These are phyloP conservation scores for Zophobas atratus DNA, from an alignment of 1,140 invertebrate genomes.

Conservation along the genomic window DNA sequence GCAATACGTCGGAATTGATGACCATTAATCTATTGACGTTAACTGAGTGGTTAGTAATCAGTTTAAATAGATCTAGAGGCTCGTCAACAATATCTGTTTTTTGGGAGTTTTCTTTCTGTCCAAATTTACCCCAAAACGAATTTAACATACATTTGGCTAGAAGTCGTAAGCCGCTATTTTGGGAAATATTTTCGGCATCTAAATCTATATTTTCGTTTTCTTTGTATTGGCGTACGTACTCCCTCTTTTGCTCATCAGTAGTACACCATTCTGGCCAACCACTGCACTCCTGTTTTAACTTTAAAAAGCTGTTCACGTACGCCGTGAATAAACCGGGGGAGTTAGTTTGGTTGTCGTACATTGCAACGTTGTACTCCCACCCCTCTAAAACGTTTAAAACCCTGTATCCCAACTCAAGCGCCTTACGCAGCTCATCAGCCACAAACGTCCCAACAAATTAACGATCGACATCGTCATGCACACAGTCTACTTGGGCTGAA, in stretches of 20 bases:
- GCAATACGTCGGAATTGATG: background rate
- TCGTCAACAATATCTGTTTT: constrained; percentile 43
- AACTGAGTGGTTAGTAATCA: constrained; percentile 8
- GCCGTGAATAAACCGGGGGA: background rate
- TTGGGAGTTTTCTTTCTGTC: constrained; percentile 29
- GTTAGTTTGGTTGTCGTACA: constrained; percentile 31
- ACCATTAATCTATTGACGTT: constrained; percentile 16
- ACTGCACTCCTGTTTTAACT: constrained; percentile 48
- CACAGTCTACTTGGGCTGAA: constrained; percentile 14
- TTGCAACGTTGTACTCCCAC: constrained; percentile 43
- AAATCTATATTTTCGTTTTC: background rate
- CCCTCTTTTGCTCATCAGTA: background rate
- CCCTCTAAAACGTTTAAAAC: constrained; percentile 48
- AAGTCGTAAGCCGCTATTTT: constrained; percentile 63
- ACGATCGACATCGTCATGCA: constrained; percentile 62
- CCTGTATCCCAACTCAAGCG: constrained; percentile 53
- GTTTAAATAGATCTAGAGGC: constrained; percentile 24
- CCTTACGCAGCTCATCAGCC: constrained; percentile 64
- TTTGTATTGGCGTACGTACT: background rate
- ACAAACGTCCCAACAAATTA: constrained; percentile 66
- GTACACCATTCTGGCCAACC: background rate
- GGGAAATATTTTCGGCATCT: background rate
- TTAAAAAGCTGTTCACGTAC: constrained; percentile 46
- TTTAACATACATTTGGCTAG: constrained; percentile 65
- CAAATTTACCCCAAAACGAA: constrained; percentile 64